phyloP scores from a whole-genome alignment of 2,113 vertebrate genomes.

The Psephotus haematonotus region DNA sequence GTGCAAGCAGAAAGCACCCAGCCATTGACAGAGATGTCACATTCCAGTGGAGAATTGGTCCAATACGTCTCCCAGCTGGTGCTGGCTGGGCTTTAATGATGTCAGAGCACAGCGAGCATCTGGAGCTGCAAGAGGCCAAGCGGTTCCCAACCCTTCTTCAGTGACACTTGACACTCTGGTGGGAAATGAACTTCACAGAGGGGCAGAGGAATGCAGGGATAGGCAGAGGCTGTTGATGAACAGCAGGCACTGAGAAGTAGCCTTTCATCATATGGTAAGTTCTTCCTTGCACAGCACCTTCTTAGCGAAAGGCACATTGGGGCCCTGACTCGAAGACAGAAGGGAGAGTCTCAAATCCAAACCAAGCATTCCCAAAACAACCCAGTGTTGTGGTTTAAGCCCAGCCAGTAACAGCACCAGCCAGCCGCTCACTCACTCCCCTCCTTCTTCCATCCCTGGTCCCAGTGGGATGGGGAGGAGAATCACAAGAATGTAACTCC shows the following conservation, averaged over 20 bases:
- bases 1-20: not conserved
- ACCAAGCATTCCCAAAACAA: rapidly evolving
- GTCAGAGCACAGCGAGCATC: not conserved
- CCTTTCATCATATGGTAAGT: not conserved
- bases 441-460: not conserved
- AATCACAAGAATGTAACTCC: not conserved
- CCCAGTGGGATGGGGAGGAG: not conserved
- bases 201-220: not conserved
- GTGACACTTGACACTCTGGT: not conserved
- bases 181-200: not conserved
- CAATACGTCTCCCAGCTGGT: not conserved
- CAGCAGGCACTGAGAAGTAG: not conserved
- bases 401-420: not conserved
- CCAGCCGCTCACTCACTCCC: not conserved
- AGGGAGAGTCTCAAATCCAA: not conserved
- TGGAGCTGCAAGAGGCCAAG: not conserved
- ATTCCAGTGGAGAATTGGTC: not conserved
- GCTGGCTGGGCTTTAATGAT: not conserved
- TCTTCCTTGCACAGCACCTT: not conserved
- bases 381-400: not conserved
- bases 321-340: not conserved
- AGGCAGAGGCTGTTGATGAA: not conserved
- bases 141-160: not conserved
- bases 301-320: not conserved
- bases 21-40: not conserved